These are phyloP conservation scores for Ambastaia sidthimunki DNA, from an alignment of 2,797 vertebrate species.

Conservation along the genomic window DNA sequence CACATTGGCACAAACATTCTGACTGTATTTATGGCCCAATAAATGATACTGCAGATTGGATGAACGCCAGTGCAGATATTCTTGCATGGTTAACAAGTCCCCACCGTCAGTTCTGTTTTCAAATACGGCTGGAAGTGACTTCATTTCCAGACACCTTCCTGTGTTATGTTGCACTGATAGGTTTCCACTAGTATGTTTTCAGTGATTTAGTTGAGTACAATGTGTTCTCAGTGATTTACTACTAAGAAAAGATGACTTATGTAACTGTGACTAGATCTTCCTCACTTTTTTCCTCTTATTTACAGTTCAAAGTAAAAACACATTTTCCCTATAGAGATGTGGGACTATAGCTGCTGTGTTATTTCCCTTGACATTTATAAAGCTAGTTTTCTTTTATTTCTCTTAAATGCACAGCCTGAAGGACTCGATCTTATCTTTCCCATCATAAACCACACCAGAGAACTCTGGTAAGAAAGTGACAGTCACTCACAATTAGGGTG, in stretches of 20 bases:
- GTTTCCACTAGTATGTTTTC: slow-evolving; percentile 11
- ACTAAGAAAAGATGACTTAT: background rate
- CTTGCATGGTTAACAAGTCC: slow-evolving; percentile 28
- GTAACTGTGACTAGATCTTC: background rate
- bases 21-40: slow-evolving; percentile 38
- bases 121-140: slow-evolving; percentile 32
- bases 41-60: slow-evolving; percentile 46
- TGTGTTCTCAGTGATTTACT: background rate
- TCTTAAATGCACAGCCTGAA: slow-evolving; percentile 18
- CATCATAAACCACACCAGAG: background rate
- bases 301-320: background rate
- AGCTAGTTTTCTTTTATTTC: slow-evolving; percentile 15
- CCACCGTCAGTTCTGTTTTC: slow-evolving; percentile 18
- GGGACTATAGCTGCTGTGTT: slow-evolving; percentile 22
- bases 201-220: background rate
- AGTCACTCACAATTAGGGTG: background rate
- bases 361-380: slow-evolving; percentile 40
- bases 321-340: slow-evolving; percentile 18
- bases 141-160: slow-evolving; percentile 18
- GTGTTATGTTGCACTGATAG: background rate
- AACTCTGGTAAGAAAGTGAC: background rate
- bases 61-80: slow-evolving; percentile 25
- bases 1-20: slow-evolving; percentile 32
- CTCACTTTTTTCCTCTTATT: background rate
- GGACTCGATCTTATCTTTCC: background rate